A percentile compares a stretch with the other conserved stretches of the same genome.
Conservation (phyloP, 2,113 vertebrate species). For the Spea multiplicata region DNA sequence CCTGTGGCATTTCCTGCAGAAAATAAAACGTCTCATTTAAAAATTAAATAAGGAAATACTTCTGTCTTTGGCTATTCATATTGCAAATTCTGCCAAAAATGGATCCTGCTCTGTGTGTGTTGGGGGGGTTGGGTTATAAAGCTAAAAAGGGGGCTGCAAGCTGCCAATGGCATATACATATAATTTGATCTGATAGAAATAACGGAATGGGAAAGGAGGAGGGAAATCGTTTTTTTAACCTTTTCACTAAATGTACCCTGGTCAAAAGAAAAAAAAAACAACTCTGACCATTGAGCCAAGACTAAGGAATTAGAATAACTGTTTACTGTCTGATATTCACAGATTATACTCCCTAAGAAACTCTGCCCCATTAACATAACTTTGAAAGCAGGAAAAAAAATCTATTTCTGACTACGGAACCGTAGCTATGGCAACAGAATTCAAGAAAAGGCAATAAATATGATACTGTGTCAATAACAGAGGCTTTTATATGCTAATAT, state of each 20-base stretch:
- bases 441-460: conserved; percentile 62
- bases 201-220: not conserved
- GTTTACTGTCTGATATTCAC: conserved; percentile 52
- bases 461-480: conserved; percentile 61
- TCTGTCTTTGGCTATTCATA: conserved; percentile 46
- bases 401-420: conserved; percentile 54
- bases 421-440: conserved; percentile 63
- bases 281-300: conserved; percentile 40
- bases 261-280: not conserved
- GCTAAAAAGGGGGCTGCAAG: conserved; percentile 46
- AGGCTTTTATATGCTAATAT: conserved; percentile 61
- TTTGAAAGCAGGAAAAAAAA: conserved; percentile 54
- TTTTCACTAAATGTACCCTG: not conserved
- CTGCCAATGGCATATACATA: conserved; percentile 41
- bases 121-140: conserved; percentile 29
- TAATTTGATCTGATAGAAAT: conserved; percentile 47
- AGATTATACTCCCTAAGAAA: conserved; percentile 60
- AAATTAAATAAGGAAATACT: conserved; percentile 47
- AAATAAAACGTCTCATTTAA: conserved; percentile 24
- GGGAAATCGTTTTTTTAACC: not conserved
- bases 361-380: conserved; percentile 60
- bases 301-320: conserved; percentile 46
- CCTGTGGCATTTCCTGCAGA: conserved; percentile 33
- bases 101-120: conserved; percentile 39
- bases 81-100: conserved; percentile 48